Conservation (phyloP, 2,797 vertebrate genomes). For the Craterocephalus amniculus region DNA sequence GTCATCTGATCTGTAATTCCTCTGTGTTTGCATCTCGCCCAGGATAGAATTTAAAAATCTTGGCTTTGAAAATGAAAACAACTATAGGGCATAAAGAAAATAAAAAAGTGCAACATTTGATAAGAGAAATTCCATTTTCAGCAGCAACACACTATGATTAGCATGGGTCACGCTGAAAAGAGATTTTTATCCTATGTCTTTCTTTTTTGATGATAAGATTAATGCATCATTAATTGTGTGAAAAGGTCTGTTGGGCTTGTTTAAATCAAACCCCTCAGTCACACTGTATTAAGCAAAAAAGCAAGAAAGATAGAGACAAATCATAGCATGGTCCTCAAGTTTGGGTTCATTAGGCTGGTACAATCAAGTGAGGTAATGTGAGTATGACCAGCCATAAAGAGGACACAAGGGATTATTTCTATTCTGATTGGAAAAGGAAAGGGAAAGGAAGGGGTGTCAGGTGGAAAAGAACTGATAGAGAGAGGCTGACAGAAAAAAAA, state of each 20-base stretch:
- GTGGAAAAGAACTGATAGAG: constrained; percentile 51
- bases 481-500: constrained; percentile 42
- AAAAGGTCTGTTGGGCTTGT: not conserved
- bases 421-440: constrained; percentile 37
- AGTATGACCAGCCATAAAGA: constrained; percentile 28
- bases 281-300: not conserved
- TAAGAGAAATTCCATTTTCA: constrained; percentile 13
- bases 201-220: constrained; percentile 18
- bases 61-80: not conserved
- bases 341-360: constrained; percentile 20
- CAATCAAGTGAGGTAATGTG: constrained; percentile 19
- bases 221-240: not conserved
- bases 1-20: not conserved
- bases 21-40: constrained; percentile 14
- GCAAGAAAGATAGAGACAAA: constrained; percentile 19
- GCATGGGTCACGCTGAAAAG: constrained; percentile 2
- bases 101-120: constrained; percentile 7
- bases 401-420: constrained; percentile 11
- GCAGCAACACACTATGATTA: constrained; percentile 6
- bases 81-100: not conserved
- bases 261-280: constrained; percentile 33
- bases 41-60: too few relatives aligned
- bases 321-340: constrained; percentile 23
- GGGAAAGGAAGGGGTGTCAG: constrained; percentile 19
- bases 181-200: not conserved